Conservation (phyloP, 2,113 vertebrate genomes). For the Camarhynchus parvulus region DNA sequence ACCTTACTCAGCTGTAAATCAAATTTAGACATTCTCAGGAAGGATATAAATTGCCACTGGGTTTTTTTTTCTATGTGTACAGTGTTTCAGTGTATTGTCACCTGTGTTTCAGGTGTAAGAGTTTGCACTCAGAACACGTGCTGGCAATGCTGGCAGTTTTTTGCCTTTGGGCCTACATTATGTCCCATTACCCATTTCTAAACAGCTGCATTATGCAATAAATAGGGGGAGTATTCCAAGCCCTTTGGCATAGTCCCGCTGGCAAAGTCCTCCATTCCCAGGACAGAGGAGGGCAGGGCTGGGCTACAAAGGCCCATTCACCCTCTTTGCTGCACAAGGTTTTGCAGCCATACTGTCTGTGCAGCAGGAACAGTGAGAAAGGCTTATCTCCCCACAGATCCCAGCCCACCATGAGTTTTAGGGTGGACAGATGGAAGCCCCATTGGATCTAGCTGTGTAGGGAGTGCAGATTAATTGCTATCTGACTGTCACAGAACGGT, state of each 20-base stretch:
- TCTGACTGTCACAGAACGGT: neutral
- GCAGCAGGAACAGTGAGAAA: rapidly evolving
- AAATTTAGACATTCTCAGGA: neutral
- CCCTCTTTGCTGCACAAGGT: neutral
- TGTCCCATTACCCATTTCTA: neutral
- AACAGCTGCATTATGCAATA: neutral
- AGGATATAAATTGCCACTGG: neutral
- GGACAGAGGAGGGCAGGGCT: neutral
- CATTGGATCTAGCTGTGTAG: conserved; percentile 25
- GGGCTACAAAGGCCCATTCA: neutral
- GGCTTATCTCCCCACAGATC: neutral
- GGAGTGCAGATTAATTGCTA: conserved; percentile 46
- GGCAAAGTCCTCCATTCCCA: neutral
- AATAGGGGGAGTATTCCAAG: neutral
- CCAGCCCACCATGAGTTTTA: neutral
- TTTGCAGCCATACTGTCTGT: neutral
- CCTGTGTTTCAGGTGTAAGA: neutral
- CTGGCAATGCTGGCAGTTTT: neutral
- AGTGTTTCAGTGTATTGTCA: neutral
- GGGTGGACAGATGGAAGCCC: conserved; percentile 56
- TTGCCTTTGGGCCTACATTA: neutral
- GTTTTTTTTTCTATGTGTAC: neutral
- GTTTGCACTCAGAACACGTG: neutral
- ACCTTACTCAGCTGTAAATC: neutral
- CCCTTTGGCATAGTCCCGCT: neutral